A percentile compares a stretch with the other conserved stretches of the same genome.
These are phyloP conservation scores for Copidosoma floridanum DNA, from an alignment of 1,140 invertebrate species.

Conservation along the genomic window DNA sequence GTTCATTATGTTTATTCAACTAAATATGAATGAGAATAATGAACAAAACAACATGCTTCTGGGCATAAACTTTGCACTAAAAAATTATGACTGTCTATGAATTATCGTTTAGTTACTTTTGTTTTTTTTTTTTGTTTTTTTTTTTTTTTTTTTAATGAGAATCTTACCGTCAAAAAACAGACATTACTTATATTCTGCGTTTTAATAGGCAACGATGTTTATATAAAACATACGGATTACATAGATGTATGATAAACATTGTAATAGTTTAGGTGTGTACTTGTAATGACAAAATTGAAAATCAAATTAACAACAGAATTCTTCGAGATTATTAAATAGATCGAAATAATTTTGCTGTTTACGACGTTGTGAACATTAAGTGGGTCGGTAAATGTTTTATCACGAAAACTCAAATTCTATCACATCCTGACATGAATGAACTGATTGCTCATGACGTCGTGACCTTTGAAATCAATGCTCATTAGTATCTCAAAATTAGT, in stretches of 20 bases:
- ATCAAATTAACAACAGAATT: neutral
- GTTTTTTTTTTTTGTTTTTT: too few relatives aligned
- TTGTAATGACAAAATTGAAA: conserved; percentile 14
- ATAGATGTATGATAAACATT: conserved; percentile 12
- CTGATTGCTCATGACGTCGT: neutral
- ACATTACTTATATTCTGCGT: conserved; percentile 19
- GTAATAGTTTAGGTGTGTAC: conserved; percentile 12
- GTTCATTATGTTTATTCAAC: too few relatives aligned
- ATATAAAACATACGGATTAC: conserved; percentile 10
- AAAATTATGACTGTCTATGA: too few relatives aligned
- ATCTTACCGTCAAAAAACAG: too few relatives aligned
- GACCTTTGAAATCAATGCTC: neutral
- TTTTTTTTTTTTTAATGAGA: too few relatives aligned
- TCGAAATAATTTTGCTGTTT: neutral
- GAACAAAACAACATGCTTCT: too few relatives aligned
- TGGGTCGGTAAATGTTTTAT: too few relatives aligned
- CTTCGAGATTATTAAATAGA: neutral
- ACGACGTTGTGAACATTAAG: neutral
- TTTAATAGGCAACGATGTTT: conserved; percentile 10
- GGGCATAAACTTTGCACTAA: too few relatives aligned
- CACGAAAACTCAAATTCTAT: neutral
- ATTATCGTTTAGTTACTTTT: conserved; percentile 19
- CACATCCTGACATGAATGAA: neutral
- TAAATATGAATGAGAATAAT: too few relatives aligned
- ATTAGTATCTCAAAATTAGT: neutral